A percentile compares a stretch with the other conserved stretches of the same genome.
Evolutionary conservation across 1,140 invertebrate genomes (phyloP).

Genomic region (Cydia pomonella): DNA sequence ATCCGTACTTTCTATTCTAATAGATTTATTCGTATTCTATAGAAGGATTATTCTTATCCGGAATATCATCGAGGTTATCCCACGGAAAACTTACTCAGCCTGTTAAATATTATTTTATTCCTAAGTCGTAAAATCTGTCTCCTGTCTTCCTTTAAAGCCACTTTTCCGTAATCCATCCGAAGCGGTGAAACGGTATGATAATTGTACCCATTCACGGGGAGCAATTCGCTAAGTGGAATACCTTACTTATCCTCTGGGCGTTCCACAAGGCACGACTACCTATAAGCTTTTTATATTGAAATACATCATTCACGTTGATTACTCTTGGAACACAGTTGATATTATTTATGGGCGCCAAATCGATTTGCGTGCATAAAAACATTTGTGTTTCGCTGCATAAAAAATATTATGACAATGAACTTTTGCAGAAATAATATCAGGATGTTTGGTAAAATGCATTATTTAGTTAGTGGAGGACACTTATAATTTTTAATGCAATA

Average conservation of each 20-base stretch:
- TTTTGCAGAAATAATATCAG: background rate
- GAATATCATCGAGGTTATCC: background rate
- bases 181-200: constrained; percentile 56
- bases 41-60: background rate
- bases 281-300: constrained; percentile 58
- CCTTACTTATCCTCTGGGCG: constrained; percentile 66
- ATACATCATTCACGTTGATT: constrained; percentile 63
- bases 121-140: constrained; percentile 4
- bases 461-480: background rate
- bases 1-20: constrained; percentile 18
- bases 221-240: constrained; percentile 70
- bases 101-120: constrained; percentile 18
- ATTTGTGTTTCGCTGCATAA: background rate
- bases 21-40: constrained; percentile 9
- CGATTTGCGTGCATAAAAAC: constrained; percentile 44
- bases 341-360: constrained; percentile 38
- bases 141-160: constrained; percentile 26
- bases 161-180: constrained; percentile 32
- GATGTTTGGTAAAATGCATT: background rate
- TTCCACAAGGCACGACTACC: constrained; percentile 60
- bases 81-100: background rate
- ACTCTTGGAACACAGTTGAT: constrained; percentile 44
- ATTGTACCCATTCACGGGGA: constrained; percentile 55
- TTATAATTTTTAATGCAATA: no score
- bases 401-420: background rate